Conservation (phyloP, 2,888 invertebrate species). For the Acronicta aceris region DNA sequence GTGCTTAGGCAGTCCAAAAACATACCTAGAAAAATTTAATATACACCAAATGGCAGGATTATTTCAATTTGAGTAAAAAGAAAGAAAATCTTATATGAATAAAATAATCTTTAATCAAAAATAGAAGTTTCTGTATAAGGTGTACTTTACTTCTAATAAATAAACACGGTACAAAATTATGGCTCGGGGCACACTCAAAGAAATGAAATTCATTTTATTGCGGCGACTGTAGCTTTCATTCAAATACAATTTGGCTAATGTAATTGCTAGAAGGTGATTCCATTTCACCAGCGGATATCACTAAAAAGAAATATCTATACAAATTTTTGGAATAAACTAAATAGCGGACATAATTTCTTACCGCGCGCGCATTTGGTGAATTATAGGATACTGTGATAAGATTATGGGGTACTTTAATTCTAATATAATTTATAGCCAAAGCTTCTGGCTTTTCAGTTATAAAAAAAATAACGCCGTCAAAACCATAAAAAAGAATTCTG, state of each 20-base stretch:
- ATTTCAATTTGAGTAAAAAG: slow-evolving; percentile 23
- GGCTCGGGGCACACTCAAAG: slow-evolving; percentile 70
- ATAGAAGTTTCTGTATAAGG: slow-evolving; percentile 39
- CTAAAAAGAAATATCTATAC: slow-evolving; percentile 46
- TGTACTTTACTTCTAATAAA: slow-evolving; percentile 62
- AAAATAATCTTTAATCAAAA: slow-evolving; percentile 46
- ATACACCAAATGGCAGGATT: not conserved
- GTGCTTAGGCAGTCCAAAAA: no score
- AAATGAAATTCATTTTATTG: slow-evolving; percentile 82
- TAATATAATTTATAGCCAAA: slow-evolving; percentile 44
- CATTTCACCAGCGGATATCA: slow-evolving; percentile 60
- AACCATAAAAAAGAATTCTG: slow-evolving; percentile 9
- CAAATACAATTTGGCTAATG: slow-evolving; percentile 83
- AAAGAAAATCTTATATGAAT: slow-evolving; percentile 19
- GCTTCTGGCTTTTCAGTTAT: slow-evolving; percentile 27
- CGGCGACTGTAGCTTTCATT: slow-evolving; percentile 74
- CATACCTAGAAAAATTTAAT: no score
- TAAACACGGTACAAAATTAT: slow-evolving; percentile 67
- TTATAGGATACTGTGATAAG: slow-evolving; percentile 55
- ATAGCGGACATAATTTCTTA: slow-evolving; percentile 47
- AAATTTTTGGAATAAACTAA: slow-evolving; percentile 41
- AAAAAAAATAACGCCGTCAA: slow-evolving; percentile 22
- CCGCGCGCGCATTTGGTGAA: slow-evolving; percentile 45
- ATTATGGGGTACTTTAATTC: slow-evolving; percentile 52
- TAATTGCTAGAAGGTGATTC: slow-evolving; percentile 77